Conservation (phyloP, 2,797 vertebrate genomes). For the Vipera ursinii region DNA sequence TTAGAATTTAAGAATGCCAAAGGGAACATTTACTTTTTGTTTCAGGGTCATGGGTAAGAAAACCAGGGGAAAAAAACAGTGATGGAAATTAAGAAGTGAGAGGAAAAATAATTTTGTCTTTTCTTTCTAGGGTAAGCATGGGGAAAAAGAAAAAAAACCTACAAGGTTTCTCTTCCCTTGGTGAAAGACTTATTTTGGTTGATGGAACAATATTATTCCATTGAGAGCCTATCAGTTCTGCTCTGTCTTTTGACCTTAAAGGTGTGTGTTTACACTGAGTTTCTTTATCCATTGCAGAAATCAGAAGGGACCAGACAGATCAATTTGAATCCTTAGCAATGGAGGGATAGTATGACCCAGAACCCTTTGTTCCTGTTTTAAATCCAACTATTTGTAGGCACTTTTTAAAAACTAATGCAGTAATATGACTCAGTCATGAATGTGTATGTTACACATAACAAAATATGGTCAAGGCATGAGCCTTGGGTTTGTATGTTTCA, state of each 20-base stretch:
- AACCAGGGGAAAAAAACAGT: background rate
- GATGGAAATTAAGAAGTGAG: background rate
- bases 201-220: background rate
- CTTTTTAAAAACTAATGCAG: background rate
- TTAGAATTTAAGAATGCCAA: constrained; percentile 4
- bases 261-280: background rate
- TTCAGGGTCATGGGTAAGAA: background rate
- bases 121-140: background rate
- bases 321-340: constrained; percentile 23
- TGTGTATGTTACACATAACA: background rate
- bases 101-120: background rate
- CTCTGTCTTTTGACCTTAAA: constrained; percentile 31
- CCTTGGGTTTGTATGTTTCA: background rate
- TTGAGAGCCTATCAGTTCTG: background rate
- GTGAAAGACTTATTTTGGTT: background rate
- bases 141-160: background rate
- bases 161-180: background rate
- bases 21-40: background rate
- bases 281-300: constrained; percentile 9
- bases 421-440: background rate
- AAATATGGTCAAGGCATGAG: background rate
- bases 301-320: background rate
- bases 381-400: background rate
- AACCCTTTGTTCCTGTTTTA: background rate
- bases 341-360: background rate